phyloP scores from a whole-genome alignment of 1,140 invertebrate species.

The Bombus polaris region DNA sequence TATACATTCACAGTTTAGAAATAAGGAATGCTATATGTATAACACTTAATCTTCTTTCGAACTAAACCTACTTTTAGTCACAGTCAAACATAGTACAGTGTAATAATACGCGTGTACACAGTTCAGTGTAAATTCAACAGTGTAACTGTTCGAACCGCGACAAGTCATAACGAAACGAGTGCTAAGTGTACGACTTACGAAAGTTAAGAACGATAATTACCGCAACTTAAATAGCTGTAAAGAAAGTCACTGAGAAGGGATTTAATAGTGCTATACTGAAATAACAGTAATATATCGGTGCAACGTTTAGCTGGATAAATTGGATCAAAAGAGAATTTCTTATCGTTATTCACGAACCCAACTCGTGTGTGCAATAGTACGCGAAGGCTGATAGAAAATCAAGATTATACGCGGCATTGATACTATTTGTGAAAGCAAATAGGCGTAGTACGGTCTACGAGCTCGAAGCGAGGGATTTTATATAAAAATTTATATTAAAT shows the following conservation, averaged over 20 bases:
- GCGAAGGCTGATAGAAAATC: slow-evolving; percentile 25
- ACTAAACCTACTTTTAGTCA: not conserved
- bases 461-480: not conserved
- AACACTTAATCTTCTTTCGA: not conserved
- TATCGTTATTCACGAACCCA: slow-evolving; percentile 15
- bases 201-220: not conserved
- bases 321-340: not conserved
- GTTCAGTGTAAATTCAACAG: not conserved
- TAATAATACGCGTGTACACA: not conserved
- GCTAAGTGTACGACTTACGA: not conserved
- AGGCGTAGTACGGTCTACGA: not conserved
- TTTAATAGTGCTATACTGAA: not conserved
- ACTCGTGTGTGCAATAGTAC: slow-evolving; percentile 9
- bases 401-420: slow-evolving; percentile 21
- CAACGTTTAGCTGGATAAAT: not conserved
- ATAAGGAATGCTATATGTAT: too few species aligned
- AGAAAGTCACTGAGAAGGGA: not conserved
- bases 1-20: too few species aligned
- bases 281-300: too few species aligned
- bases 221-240: not conserved
- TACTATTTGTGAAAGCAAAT: not conserved
- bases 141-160: not conserved
- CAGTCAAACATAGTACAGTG: not conserved
- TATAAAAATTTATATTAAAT: not conserved
- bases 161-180: not conserved